Base-by-base conservation (phyloP, 2,888 invertebrate species). In the Tribolium freemani region DNA sequence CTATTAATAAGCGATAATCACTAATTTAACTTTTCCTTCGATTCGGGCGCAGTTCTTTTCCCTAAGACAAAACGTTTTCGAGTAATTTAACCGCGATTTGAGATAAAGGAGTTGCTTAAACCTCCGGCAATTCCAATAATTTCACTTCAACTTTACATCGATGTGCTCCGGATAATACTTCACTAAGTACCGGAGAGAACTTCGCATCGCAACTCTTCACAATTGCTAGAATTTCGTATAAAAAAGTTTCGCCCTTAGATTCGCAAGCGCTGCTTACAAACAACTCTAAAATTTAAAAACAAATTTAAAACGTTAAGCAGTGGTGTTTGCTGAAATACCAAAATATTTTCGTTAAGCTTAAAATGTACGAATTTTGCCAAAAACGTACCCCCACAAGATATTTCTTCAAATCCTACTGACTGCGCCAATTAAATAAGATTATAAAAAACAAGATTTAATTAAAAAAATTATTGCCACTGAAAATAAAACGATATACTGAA, bases 51-150 rank as follows among this genome's bases (percentile, higher is more conserved):
- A 38, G 54, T 66, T 71, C 51, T 66, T 71, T 71, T 58, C 44
- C 10, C 10, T 10, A 64, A 45, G 51, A 53, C 56, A 53, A 50
- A 71, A 67, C 71, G 71, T 68, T 71, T 71, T 66, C 71, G 56
- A 67, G 71, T 67, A 67, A 71, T 71, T 67, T 71, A 67, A 67
- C 67, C 67, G 63, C 60, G 56, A 68, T 71, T 60, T 21, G 63
- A 68, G 72, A 72, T 72, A 72, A 72, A 72, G 72, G 51, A 73
- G 69, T 57, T 69, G 60, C 64, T 74, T 72, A 67, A 71, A 69
- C 70, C 66, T 60, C 71, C 50, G 57, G 72, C 64, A 72, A 72
- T 66, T 72, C 66, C 66, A 61, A 72, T 72, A 75, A 69, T 72
- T 75, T 70, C 72, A 61, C 66, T 71, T 45, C 56, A 61, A 61